phyloP scores from a whole-genome alignment of 1,140 invertebrate species.

The Stenopsyche tienmushanensis region DNA sequence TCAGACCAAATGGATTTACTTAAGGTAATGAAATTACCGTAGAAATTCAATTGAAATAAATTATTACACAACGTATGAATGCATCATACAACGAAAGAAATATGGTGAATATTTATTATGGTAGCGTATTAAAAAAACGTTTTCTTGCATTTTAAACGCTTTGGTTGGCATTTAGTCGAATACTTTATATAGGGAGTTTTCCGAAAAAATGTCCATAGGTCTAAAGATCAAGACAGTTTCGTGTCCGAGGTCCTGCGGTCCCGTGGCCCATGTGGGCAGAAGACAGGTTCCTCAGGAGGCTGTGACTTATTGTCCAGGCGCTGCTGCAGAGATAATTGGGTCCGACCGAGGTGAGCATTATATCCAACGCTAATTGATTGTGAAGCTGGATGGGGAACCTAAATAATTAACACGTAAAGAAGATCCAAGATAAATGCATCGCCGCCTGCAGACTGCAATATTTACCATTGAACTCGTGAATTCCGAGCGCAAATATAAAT shows the following conservation, averaged over 20 bases:
- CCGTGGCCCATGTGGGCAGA: not conserved
- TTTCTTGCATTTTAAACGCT: no score
- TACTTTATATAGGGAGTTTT: no score
- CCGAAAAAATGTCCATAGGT: no score
- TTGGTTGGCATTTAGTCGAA: no score
- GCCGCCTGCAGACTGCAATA: not conserved
- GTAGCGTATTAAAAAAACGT: no score
- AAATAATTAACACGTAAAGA: constrained; percentile 29
- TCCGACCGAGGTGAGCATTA: constrained; percentile 14
- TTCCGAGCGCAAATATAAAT: not conserved
- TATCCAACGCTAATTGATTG: constrained; percentile 30
- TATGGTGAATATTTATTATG: no score
- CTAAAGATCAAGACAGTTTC: constrained; percentile 2
- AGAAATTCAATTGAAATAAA: no score
- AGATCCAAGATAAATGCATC: not conserved
- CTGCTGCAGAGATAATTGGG: constrained; percentile 12
- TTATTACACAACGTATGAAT: no score
- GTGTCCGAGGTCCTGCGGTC: not conserved
- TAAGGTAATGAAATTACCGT: no score
- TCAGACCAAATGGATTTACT: no score
- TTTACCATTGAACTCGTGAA: no score
- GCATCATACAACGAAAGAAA: no score
- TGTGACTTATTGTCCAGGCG: constrained; percentile 13
- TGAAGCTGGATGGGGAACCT: constrained; percentile 3
- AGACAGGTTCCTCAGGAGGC: not conserved